Evolutionary conservation across 2,888 invertebrate species (phyloP), one percentile per base, ranked within the genome.

Genomic region (Amblyjoppa proteus): DNA sequence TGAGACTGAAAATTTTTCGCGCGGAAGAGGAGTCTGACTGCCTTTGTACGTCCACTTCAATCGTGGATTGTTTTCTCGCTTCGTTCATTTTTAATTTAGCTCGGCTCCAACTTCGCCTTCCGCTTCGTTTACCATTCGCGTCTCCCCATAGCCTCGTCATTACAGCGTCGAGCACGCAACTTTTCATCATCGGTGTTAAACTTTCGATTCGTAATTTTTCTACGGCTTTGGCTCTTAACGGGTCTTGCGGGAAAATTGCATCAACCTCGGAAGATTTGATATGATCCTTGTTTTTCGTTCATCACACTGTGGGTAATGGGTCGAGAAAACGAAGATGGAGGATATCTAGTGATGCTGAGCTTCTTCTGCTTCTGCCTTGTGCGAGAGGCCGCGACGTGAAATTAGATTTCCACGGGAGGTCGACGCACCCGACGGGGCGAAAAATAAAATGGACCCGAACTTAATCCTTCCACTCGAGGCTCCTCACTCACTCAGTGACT

Each of bases 371-470:
- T 79, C 71, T 73, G 70, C 70, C 45, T 58, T 68, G 74, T 78
- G 69, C 56, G 58, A 86, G 87, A 84, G 71, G 82, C 83, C 71
- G 70, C 81, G 70, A 84, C 87, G 89, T 86, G 87, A 90, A 89
- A 90, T 90, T 89, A 89, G 88, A 90, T 89, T 89, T 88, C 82
- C 87, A 69, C 82, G 84, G 78, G 85, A 87, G 88, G 88, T 88
- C 89, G 88, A 85, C 87, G 88, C 81, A 83, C 86, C 74, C 78
- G 74, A 70, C 79, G 51, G 83, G 66, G 74, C 75, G 85, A 87
- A 89, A 88, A 87, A 86, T 89, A 88, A 89, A 88, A 88, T 88
- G 86, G 83, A 87, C 84, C 81, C 86, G 86, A 89, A 88, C 87
- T 89, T 89, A 89, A 89, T 90, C 91, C 87, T 87, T 88, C 82